Evolutionary conservation across 2,113 vertebrate genomes (phyloP), one percentile per base, ranked within the genome.

Genomic region (Chaenogobius annularis): DNA sequence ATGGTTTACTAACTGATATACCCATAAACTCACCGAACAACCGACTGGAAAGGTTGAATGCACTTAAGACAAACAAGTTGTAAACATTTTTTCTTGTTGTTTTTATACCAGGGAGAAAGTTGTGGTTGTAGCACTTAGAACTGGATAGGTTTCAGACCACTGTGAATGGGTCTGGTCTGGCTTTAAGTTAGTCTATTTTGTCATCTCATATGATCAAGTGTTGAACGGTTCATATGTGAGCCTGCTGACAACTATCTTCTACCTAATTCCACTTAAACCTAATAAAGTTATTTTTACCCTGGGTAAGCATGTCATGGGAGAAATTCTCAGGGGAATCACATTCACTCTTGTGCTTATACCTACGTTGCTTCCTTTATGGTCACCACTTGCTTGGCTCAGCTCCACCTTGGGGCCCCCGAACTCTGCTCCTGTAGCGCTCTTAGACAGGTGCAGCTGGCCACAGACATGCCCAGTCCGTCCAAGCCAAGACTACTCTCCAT

Each of bases 271-370:
- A 69, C 75, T 85, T 85, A 90, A 90, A 88, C 77, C 85, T 75
- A 79, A 91, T 88, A 87, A 91, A 72, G 75, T 59, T 92, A 92
- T 93, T 90, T 89, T 87, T 90, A 91, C 81, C 74, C 61, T 12
- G 37, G 48, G 54, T 75, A 63, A 81, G 83, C 79, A 75, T 48
- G 77, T 40, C 23, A 72, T 74, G 73, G 74, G 40, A 72, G 58
- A 59, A 80, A 85, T 86, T 90, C 78, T 78, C 84, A 78, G 87
- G 81, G 88, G 86, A 89, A 88, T 87, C 78, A 70, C 85, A 88
- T 88, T 85, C 80, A 66, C 68, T 75, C 74, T 79, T 75, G 31
- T 76, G 70, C 74, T 83, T 63, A n/a, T 70, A 71, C 82, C 79
- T 83, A 77, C 63, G 67, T 73, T 66, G 65, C 72, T 77, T 74